A percentile compares a stretch with the other conserved stretches of the same genome.
Conservation (phyloP, 92 coral and sea anemone species). For the Epizoanthus scotinus region DNA sequence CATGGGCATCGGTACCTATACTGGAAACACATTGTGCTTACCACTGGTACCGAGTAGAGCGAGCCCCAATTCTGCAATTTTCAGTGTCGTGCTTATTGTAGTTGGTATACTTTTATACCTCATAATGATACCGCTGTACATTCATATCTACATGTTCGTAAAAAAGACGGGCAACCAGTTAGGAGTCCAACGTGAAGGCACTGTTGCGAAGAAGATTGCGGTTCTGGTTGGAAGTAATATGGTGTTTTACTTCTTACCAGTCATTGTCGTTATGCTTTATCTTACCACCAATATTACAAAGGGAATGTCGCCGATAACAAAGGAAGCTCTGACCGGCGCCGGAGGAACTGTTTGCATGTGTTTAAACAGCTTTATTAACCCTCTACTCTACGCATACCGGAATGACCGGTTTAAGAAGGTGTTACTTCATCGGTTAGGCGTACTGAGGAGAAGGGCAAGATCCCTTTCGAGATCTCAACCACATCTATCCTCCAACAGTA, state of each 20-base stretch:
- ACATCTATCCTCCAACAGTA: background rate
- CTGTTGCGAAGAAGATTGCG: conserved; percentile 64
- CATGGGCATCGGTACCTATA: conserved; percentile 70
- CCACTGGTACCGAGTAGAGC: conserved; percentile 70
- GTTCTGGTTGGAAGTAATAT: conserved; percentile 69
- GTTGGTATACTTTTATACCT: conserved; percentile 63
- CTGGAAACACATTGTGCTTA: conserved; percentile 76
- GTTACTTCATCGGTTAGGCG: conserved; percentile 15
- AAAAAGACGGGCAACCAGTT: conserved; percentile 52
- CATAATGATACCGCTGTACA: conserved; percentile 65
- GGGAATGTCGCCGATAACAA: conserved; percentile 52
- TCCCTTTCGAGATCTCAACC: conserved; percentile 2
- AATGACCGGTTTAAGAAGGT: conserved; percentile 61
- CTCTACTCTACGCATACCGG: conserved; percentile 79
- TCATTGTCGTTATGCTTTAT: conserved; percentile 65
- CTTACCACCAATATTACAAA: conserved; percentile 61
- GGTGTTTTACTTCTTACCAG: conserved; percentile 67
- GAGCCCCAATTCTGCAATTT: conserved; percentile 54
- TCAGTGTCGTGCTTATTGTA: conserved; percentile 58
- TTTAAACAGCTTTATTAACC: conserved; percentile 73
- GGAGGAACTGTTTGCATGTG: conserved; percentile 64
- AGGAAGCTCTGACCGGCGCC: conserved; percentile 73
- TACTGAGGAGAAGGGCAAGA: background rate
- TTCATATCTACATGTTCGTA: conserved; percentile 65
- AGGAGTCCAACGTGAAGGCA: conserved; percentile 81